Evolutionary conservation across 2,113 vertebrate species (phyloP), one percentile per base, ranked within the genome.

Genomic region (Pristiophorus japonicus): DNA sequence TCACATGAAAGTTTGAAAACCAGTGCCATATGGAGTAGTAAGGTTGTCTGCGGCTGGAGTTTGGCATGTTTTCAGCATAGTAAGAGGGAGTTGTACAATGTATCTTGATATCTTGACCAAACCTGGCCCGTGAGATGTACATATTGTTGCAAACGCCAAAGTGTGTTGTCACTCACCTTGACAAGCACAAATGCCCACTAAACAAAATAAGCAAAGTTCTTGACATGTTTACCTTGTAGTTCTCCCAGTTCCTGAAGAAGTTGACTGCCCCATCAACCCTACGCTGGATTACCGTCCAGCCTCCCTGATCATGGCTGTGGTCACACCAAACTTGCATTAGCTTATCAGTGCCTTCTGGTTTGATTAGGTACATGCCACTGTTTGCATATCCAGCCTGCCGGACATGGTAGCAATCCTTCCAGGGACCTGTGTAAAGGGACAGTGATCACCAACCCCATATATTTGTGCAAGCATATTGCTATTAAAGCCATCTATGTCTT

Each of bases 181-280:
- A 94, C n/a, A 38, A 73, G 34, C 45, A 30, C 45, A 47, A n/a
- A 24, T 73, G 66, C 27, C 42, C 45, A 14, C 27, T 47, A 70
- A 70, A 67, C 63, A 94, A 94, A 47, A 34, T 63, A 30, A 94
- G 24, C 27, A 63, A 63, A 38, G 27, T 47, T 70, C 66, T 47
- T 45, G 42, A 70, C 42, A 51, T 0, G 45, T 94, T 96, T 98
- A 98, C 99, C 98, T 99, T 99, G 96, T 99, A 99, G 96, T 98
- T 99, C 95, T 99, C 99, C 99, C 99, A 99, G 63, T 99, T 99
- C 95, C 99, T 98, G 97, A 99, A 99, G 96, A 99, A 99, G 97
- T 99, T 99, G 93, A 99, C 98, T 4, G 99, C 98, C 96, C 99
- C 99, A 16, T 99, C 99, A 97, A 96, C 98, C 96, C 99, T 98